Base-by-base conservation (phyloP, 2,888 invertebrate species). In the Chydorus sphaericus region DNA sequence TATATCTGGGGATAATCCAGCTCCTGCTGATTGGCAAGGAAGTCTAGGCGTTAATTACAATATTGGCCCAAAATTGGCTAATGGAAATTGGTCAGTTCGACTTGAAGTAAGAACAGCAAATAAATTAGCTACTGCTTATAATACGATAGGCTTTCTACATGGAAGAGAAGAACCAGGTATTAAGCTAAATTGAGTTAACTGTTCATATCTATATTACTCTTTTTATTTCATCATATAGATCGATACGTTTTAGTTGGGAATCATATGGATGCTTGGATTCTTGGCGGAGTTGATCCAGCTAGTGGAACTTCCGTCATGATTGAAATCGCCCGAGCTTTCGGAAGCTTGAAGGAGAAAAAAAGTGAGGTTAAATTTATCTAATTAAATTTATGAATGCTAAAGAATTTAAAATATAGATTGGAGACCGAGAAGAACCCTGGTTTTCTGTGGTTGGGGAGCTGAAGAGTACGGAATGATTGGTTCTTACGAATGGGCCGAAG, bases 231-330 rank as follows among this genome's bases (percentile, higher is more conserved):
- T 29, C 28, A 14, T 20, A 62, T 62, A 66, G 75, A 73, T 62
- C 62, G 71, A 20, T 75, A 74, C 62, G 70, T 75, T 6, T 61
- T 76, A 54, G 57, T 75, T 5, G 74, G 75, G 10, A 76, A 75
- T 62, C 75, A 76, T 62, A 66, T 71, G 48, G 75, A 75, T 61
- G 73, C 75, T 29, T 76, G 75, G 75, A 67, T 68, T 28, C 70
- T 69, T 38, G 74, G 74, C 1, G 70, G 70, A 3, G 64, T 71
- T n/a, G 74, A 74, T 61, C 74, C 74, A 3, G 68, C 69, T 33
- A 71, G 71, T 54, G 75, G 72, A 28, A 75, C 75, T 3, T 71
- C 74, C 0, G 67, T 67, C n/a, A 65, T 75, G 65, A 62, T 73
- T 60, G 75, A 76, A 64, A 61, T 73, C 30, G 69, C 68, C 7